phyloP scores from a whole-genome alignment of 2,888 invertebrate species.

The Fragum fragum region DNA sequence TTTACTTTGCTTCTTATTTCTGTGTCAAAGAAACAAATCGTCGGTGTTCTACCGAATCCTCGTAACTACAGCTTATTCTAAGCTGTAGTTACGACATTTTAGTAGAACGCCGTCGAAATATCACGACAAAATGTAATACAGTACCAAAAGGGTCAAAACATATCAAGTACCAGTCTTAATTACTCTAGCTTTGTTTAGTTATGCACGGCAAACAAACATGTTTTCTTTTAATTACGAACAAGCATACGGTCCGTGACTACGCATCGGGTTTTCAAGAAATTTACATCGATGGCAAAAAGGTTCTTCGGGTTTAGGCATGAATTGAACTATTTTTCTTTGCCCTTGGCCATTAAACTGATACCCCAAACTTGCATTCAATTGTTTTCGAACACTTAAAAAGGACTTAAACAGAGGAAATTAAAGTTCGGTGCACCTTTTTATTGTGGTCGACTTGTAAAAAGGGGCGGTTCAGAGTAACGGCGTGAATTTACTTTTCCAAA shows the following conservation, averaged over 20 bases:
- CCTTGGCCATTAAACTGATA: constrained; percentile 38
- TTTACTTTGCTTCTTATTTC: too few species aligned
- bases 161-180: constrained; percentile 19
- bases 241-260: constrained; percentile 39
- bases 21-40: too few species aligned
- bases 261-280: constrained; percentile 39
- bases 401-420: neutral
- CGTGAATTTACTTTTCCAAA: too few species aligned
- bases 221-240: constrained; percentile 63
- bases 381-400: constrained; percentile 15
- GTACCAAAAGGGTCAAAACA: constrained; percentile 9
- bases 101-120: too few species aligned
- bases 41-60: too few species aligned
- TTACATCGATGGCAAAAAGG: constrained; percentile 18
- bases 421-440: neutral
- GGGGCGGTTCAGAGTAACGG: neutral
- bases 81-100: too few species aligned
- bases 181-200: constrained; percentile 34
- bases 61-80: too few species aligned
- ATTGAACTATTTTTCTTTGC: constrained; percentile 37
- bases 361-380: constrained; percentile 8
- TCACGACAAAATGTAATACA: neutral
- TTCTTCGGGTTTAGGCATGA: constrained; percentile 16
- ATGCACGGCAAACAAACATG: constrained; percentile 63
- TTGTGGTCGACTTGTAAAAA: neutral